Conservation (phyloP, 2,113 vertebrate species). For the Rhynchopsitta pachyrhyncha region DNA sequence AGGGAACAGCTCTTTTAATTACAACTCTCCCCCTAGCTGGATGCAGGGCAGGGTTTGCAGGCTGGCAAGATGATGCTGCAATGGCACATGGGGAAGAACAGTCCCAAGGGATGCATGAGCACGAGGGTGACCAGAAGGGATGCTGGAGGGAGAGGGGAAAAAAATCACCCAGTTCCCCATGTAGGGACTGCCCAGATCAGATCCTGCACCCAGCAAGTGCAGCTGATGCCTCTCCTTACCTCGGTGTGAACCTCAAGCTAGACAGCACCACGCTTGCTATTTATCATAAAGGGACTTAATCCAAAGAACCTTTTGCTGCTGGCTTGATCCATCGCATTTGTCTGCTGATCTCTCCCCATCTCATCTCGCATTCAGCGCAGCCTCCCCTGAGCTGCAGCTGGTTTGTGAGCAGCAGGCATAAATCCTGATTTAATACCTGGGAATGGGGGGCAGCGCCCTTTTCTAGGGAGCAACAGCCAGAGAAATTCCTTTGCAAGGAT, state of each 20-base stretch:
- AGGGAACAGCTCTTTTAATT: slow-evolving; percentile 49
- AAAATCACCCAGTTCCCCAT: neutral
- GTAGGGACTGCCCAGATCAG: rapidly evolving
- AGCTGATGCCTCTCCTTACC: neutral
- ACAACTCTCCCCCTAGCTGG: slow-evolving; percentile 7
- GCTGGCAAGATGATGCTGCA: rapidly evolving
- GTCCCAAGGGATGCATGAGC: neutral
- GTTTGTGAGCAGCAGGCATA: slow-evolving; percentile 16
- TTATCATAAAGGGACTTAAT: slow-evolving; percentile 50
- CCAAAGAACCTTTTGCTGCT: slow-evolving; percentile 37
- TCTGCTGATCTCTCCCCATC: slow-evolving; percentile 58
- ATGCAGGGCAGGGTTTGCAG: neutral
- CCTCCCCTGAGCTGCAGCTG: slow-evolving; percentile 35
- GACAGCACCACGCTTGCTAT: neutral
- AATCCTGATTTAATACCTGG: slow-evolving; percentile 45
- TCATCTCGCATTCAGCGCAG: slow-evolving; percentile 52
- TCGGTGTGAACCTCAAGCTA: neutral
- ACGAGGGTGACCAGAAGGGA: neutral
- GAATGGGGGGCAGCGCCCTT: neutral
- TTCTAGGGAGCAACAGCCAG: neutral
- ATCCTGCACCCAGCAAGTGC: neutral
- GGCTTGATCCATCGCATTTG: slow-evolving; percentile 60
- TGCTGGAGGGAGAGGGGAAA: neutral
- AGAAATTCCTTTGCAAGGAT: neutral
- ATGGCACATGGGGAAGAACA: neutral